Evolutionary conservation across 2,113 vertebrate genomes (phyloP).

Genomic region (Orycteropus afer): DNA sequence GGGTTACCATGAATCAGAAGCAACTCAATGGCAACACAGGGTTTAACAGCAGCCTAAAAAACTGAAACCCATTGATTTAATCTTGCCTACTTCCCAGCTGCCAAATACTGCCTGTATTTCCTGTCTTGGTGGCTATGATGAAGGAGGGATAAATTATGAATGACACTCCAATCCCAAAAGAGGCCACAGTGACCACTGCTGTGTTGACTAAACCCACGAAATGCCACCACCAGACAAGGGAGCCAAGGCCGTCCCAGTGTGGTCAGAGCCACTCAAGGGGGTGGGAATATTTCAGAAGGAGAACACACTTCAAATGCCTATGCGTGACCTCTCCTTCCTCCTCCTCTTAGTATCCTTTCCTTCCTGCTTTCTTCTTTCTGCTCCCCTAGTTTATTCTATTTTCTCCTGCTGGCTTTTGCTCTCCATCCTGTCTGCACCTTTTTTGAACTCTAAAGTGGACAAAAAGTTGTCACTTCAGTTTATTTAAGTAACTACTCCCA

Average conservation of each 20-base stretch:
- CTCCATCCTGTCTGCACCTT: neutral
- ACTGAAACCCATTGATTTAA: neutral
- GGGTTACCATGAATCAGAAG: neutral
- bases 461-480: neutral
- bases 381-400: neutral
- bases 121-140: neutral
- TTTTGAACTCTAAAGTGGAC: neutral
- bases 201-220: neutral
- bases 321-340: neutral
- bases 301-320: too few species aligned
- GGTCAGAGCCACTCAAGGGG: neutral
- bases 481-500: neutral
- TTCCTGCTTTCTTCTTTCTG: neutral
- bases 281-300: too few species aligned
- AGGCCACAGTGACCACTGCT: neutral
- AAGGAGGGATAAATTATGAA: neutral
- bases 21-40: neutral
- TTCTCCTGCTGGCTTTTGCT: neutral
- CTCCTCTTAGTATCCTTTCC: neutral
- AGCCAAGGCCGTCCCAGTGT: neutral
- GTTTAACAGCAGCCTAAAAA: neutral
- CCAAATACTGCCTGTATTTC: neutral
- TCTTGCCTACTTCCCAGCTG: neutral
- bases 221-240: neutral
- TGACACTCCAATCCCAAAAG: neutral